Evolutionary conservation across 2,888 invertebrate genomes (phyloP), one percentile per base, ranked within the genome.

Genomic region (Lasioglossum leucozonium): DNA sequence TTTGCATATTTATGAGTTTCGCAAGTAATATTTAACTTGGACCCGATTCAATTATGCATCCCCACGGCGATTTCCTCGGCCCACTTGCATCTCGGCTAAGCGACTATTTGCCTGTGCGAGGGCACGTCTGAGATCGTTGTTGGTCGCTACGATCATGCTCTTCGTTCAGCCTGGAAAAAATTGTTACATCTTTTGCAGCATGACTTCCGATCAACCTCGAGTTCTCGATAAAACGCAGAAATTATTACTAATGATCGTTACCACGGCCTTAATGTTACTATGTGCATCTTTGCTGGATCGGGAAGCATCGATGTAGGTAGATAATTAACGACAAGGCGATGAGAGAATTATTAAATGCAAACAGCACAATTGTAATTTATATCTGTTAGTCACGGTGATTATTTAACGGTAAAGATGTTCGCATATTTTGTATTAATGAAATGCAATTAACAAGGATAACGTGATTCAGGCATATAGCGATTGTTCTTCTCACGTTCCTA

Each of bases 11-110:
- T 84, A 84, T 84, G 84, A 84, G 82, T 84, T 84, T 84, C 78
- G 82, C 82, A 82, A 84, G 82, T 75, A 84, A 84, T 84, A 82
- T 84, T 82, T 82, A 82, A 72, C 77, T 55, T 72, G 72, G 65
- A 47, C 72, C 82, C 78, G 74, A 84, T 84, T 84, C 82, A 84
- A 84, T 84, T 84, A 84, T 84, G 82, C 84, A 82, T 78, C 74
- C 77, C 42, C 13, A 30, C 51, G 72, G 78, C 78, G 71, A 72
- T 82, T 78, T 82, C 75, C 65, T 84, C 84, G 82, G 84, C 82
- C 84, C 84, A 84, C 75, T 84, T 84, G 82, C 84, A 84, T 78
- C 78, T 42, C 65, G 58, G 77, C 62, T 34, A 26, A 30, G 72
- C 44, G 72, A n/a, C 73, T 81, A 81, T 77, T 77, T 51, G 69